Evolutionary conservation across 2,797 vertebrate species (phyloP).

Genomic region (Tauraco hartlaubi): DNA sequence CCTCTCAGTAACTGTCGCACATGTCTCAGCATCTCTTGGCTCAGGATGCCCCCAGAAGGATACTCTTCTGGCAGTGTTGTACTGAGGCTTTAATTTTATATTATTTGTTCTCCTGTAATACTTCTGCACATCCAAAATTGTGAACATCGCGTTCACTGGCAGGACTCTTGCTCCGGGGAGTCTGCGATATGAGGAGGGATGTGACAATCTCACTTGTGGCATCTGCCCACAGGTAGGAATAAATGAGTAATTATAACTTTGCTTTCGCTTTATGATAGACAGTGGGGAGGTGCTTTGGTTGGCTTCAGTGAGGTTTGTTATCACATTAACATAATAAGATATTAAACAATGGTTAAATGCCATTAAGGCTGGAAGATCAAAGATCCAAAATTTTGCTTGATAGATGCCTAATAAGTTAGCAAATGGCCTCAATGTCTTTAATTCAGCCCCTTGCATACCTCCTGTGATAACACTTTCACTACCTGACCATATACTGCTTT

Average conservation of each 20-base stretch:
- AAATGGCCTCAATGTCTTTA: background rate
- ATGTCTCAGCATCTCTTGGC: background rate
- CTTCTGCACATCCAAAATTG: background rate
- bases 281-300: background rate
- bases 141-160: background rate
- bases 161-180: background rate
- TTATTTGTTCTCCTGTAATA: background rate
- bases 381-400: background rate
- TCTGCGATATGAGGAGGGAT: background rate
- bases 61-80: background rate
- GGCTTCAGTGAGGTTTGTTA: background rate
- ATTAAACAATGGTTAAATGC: background rate
- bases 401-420: background rate
- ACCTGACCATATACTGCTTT: background rate
- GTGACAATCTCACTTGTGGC: background rate
- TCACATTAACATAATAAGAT: background rate
- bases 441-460: background rate
- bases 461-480: background rate
- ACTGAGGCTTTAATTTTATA: background rate
- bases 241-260: background rate
- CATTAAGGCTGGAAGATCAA: background rate
- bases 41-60: background rate
- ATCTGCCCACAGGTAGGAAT: background rate
- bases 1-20: rapidly evolving
- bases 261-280: background rate